A percentile compares a stretch with the other conserved stretches of the same genome.
Evolutionary conservation across 2,797 vertebrate species (phyloP).

Genomic region (Megaceryle alcyon): DNA sequence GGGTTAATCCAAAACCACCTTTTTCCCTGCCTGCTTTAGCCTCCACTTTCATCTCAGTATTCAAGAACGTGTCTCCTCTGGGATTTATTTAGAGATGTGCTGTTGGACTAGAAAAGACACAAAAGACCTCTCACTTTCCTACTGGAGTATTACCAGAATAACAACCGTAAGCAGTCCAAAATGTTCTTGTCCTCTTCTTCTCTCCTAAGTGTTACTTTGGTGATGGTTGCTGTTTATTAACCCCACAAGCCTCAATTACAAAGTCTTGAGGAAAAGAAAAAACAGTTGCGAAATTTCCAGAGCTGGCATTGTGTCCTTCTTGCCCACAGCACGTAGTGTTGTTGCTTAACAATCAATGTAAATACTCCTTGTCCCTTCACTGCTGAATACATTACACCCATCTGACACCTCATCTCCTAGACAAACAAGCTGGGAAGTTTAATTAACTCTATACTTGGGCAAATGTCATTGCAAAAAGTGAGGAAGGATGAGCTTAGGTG

Average conservation of each 20-base stretch:
- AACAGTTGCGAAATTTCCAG: conserved; percentile 50
- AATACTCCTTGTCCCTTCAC: conserved; percentile 48
- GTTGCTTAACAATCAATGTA: conserved; percentile 67
- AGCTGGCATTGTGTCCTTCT: conserved; percentile 57
- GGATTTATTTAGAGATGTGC: not conserved
- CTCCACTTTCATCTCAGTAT: not conserved
- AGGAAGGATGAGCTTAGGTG: conserved; percentile 8
- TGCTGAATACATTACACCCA: not conserved
- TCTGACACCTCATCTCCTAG: conserved; percentile 1
- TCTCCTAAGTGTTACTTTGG: conserved; percentile 37
- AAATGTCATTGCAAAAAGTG: not conserved
- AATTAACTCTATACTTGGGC: conserved; percentile 8
- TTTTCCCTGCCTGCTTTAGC: conserved; percentile 13
- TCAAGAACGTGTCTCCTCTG: not conserved
- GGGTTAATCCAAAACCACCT: conserved; percentile 39
- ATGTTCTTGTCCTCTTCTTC: conserved; percentile 31
- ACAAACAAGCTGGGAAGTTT: not conserved
- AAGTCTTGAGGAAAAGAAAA: conserved; percentile 30
- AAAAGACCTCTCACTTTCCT: conserved; percentile 54
- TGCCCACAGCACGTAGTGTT: conserved; percentile 43
- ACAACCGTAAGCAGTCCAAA: not conserved
- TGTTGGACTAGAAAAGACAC: conserved; percentile 1
- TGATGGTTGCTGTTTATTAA: conserved; percentile 59
- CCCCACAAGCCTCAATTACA: conserved; percentile 52
- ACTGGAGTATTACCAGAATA: not conserved